Evolutionary conservation across 2,888 invertebrate species (phyloP).

Genomic region (Machimus rusticus): DNA sequence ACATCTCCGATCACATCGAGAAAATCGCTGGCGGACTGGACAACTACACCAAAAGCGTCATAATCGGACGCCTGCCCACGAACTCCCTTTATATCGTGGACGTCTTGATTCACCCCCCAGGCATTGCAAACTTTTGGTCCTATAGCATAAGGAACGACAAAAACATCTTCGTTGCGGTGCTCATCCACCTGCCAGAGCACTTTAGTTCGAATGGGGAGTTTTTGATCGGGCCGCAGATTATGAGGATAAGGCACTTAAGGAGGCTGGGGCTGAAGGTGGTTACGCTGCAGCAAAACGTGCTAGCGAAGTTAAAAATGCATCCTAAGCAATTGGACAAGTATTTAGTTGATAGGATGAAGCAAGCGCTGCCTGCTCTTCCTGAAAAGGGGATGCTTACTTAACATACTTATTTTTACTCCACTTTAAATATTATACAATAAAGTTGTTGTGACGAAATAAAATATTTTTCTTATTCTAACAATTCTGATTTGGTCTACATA

Average conservation of each 20-base stretch:
- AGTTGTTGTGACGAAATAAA: background rate
- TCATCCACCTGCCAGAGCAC: slow-evolving; percentile 73
- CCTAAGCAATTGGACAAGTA: slow-evolving; percentile 65
- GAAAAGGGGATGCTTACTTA: background rate
- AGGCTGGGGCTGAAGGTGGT: slow-evolving; percentile 71
- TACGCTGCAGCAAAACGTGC: slow-evolving; percentile 66
- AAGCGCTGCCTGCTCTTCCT: slow-evolving; percentile 52
- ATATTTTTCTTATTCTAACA: background rate
- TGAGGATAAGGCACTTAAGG: slow-evolving; percentile 70
- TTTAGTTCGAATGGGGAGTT: slow-evolving; percentile 67
- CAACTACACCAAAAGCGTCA: slow-evolving; percentile 65
- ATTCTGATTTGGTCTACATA: too few relatives aligned
- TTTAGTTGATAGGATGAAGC: slow-evolving; percentile 63
- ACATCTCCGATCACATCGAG: slow-evolving; percentile 63
- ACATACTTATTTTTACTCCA: background rate
- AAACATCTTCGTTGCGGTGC: slow-evolving; percentile 66
- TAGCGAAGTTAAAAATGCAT: slow-evolving; percentile 66
- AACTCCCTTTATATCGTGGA: slow-evolving; percentile 70
- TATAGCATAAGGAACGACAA: slow-evolving; percentile 63
- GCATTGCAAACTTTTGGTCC: slow-evolving; percentile 62
- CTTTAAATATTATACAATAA: background rate
- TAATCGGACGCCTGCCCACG: slow-evolving; percentile 67
- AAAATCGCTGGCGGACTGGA: slow-evolving; percentile 63
- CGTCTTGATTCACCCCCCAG: slow-evolving; percentile 66
- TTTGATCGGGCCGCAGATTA: slow-evolving; percentile 70